Percentiles rank a stretch among this genome's conserved stretches.
Evolutionary conservation across 23 tunicate species (phyloP).

Genomic region (Trididemnum nubilum): DNA sequence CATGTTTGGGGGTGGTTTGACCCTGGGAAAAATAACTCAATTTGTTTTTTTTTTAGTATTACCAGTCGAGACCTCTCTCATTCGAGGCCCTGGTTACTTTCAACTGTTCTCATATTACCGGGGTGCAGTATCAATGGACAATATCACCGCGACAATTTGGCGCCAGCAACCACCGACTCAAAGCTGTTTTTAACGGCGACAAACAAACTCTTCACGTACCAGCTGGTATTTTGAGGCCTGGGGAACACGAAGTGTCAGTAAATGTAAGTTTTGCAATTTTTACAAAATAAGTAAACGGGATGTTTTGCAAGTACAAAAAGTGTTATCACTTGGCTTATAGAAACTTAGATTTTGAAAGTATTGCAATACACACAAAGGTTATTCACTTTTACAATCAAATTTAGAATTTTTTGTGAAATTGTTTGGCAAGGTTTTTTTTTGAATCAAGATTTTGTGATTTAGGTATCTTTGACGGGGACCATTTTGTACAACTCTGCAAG

Average conservation of each 20-base stretch:
- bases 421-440: too few relatives aligned
- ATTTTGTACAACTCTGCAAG: slow-evolving; percentile 7
- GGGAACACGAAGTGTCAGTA: slow-evolving; percentile 14
- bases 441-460: too few relatives aligned
- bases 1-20: too few relatives aligned
- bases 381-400: too few relatives aligned
- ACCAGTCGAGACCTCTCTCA: slow-evolving; percentile 25
- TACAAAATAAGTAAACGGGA: not conserved
- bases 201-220: slow-evolving; percentile 32
- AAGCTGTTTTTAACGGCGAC: not conserved
- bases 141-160: not conserved
- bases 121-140: slow-evolving; percentile 39
- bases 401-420: too few relatives aligned
- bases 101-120: slow-evolving; percentile 38
- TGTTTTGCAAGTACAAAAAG: too few relatives aligned
- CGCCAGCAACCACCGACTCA: not conserved
- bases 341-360: too few relatives aligned
- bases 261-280: slow-evolving; percentile 63
- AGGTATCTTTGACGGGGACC: slow-evolving; percentile 46
- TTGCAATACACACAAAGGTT: too few relatives aligned
- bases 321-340: too few relatives aligned
- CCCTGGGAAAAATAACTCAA: too few relatives aligned
- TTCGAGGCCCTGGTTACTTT: slow-evolving; percentile 38
- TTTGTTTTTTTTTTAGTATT: slow-evolving; percentile 18
- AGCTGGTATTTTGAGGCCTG: slow-evolving; percentile 11